Percentiles rank a stretch among this genome's conserved stretches.
Conservation (phyloP, 1,140 invertebrate genomes). For the Carposina sasakii region DNA sequence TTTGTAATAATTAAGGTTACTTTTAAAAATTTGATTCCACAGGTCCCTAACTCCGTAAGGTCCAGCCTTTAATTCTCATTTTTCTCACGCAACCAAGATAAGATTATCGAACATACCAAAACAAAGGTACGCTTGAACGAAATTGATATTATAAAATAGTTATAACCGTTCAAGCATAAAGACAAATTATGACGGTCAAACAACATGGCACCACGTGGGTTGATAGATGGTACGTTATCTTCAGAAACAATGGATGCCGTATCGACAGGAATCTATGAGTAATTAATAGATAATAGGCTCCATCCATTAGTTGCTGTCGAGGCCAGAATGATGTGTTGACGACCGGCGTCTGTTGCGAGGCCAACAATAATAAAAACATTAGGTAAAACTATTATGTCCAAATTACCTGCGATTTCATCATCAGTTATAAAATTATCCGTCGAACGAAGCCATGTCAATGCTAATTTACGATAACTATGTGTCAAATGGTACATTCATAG, state of each 20-base stretch:
- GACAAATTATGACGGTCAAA: slow-evolving; percentile 54
- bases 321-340: background rate
- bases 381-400: too few relatives aligned
- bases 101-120: background rate
- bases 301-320: slow-evolving; percentile 43
- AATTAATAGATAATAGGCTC: slow-evolving; percentile 58
- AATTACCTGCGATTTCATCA: too few relatives aligned
- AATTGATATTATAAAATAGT: slow-evolving; percentile 16
- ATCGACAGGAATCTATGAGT: slow-evolving; percentile 46
- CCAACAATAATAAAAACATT: too few relatives aligned
- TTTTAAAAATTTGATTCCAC: too few relatives aligned
- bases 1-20: too few relatives aligned
- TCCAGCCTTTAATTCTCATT: too few relatives aligned
- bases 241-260: slow-evolving; percentile 54
- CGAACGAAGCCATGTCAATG: too few relatives aligned
- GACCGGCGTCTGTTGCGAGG: background rate
- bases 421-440: too few relatives aligned
- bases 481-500: too few relatives aligned
- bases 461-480: too few relatives aligned
- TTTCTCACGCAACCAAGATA: too few relatives aligned
- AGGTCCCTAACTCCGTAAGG: too few relatives aligned
- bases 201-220: slow-evolving; percentile 51
- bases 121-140: background rate
- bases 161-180: slow-evolving; percentile 42
- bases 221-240: slow-evolving; percentile 51